Evolutionary conservation across 2,113 vertebrate species (phyloP), one percentile per base, ranked within the genome.

Genomic region (Trogon melanurus): DNA sequence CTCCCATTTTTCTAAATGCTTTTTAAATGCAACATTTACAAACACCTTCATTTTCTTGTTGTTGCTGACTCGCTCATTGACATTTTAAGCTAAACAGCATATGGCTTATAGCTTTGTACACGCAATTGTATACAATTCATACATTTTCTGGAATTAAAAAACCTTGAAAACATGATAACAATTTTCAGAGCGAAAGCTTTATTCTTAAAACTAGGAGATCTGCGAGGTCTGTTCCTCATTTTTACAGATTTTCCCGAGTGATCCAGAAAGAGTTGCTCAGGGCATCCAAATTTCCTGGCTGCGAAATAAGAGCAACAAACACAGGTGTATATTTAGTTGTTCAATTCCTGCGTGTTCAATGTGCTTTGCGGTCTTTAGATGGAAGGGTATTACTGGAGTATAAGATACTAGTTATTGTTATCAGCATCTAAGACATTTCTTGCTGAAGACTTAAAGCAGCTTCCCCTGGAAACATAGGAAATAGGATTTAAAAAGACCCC

Each of bases 31-130:
- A 96, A 92, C 92, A 90, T 96, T 95, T 94, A 94, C 85, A 93
- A 93, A 96, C 90, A 95, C 94, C 79, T 93, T 96, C 85, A 95
- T 95, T 96, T 95, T 95, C 93, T 79, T 92, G 80, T 94, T 92
- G 92, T 84, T 95, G 75, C 91, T 95, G 91, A 92, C 83, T 95
- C 0, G 19, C 73, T 96, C 80, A 96, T 96, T 95, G 93, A 92
- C 79, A 95, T 96, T 96, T 94, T 95, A 92, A 96, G 89, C 51
- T 95, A 94, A 96, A 93, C 86, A 95, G 94, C 95, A 94, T 97
- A 95, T 91, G 94, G 93, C 81, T 94, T 94, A 94, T 92, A 93
- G 91, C 74, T 95, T 92, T 90, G 66, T 69, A 94, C 89, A 87
- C 85, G 84, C 56, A 93, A 93, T 95, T 69, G 72, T 91, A 88